These are phyloP conservation scores for Mamestra brassicae DNA, from an alignment of 2,888 invertebrate species.

Conservation along the genomic window DNA sequence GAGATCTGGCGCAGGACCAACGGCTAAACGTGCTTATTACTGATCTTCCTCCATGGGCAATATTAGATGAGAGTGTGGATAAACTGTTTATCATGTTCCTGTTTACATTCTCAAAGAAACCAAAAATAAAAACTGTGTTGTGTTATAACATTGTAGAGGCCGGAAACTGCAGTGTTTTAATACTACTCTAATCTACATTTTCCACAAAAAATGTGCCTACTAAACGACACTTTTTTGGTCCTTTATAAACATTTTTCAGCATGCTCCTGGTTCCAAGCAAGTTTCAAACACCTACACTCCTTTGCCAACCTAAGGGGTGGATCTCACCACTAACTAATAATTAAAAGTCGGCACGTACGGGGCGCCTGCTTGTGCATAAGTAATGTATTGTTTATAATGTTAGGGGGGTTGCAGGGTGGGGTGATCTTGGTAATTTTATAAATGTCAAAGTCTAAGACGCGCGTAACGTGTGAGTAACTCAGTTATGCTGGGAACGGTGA, in stretches of 20 bases:
- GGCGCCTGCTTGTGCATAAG: slow-evolving; percentile 65
- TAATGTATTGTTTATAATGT: slow-evolving; percentile 45
- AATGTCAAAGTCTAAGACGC: slow-evolving; percentile 16
- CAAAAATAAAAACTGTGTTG: background rate
- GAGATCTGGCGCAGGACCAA: too few species aligned
- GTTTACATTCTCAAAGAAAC: too few species aligned
- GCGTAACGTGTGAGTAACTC: slow-evolving; percentile 13
- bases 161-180: background rate
- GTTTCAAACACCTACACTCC: slow-evolving; percentile 15
- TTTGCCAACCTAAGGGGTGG: slow-evolving; percentile 24
- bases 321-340: slow-evolving; percentile 63
- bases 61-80: too few species aligned
- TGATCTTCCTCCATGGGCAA: too few species aligned
- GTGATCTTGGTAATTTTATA: slow-evolving; percentile 26
- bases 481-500: background rate
- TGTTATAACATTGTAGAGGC: background rate
- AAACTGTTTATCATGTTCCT: too few species aligned
- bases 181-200: background rate
- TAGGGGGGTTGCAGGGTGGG: background rate
- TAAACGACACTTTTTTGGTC: slow-evolving; percentile 4
- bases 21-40: too few species aligned
- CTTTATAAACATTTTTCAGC: background rate
- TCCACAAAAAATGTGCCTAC: background rate
- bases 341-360: slow-evolving; percentile 65
- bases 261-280: background rate